Evolutionary conservation across 2,797 vertebrate species (phyloP).

Genomic region (Chrosomus eos): DNA sequence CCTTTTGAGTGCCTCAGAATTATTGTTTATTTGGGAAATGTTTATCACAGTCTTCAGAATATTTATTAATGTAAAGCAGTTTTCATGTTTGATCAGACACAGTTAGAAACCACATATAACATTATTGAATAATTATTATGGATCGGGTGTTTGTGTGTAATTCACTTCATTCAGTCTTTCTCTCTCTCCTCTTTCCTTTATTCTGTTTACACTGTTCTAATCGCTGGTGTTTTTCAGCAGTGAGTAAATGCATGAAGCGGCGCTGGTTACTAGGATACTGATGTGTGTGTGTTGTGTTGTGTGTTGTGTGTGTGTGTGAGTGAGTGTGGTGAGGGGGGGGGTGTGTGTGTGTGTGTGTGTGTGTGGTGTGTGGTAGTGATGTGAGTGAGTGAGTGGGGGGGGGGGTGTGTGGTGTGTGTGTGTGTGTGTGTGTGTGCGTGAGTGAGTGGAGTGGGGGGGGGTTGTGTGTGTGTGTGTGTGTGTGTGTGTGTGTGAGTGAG

Average conservation of each 20-base stretch:
- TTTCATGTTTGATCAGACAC: not conserved
- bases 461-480: no score
- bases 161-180: not conserved
- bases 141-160: not conserved
- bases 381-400: not conserved
- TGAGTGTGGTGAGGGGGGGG: not conserved
- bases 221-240: constrained; percentile 11
- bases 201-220: constrained; percentile 2
- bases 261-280: constrained; percentile 53
- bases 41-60: not conserved
- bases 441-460: not conserved
- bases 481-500: not conserved
- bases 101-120: not conserved
- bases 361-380: no score
- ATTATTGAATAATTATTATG: not conserved
- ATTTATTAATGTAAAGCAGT: not conserved
- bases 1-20: no score
- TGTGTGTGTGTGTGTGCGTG: not conserved
- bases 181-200: not conserved
- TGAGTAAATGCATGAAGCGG: constrained; percentile 36
- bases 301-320: not conserved
- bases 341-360: no score
- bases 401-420: no score
- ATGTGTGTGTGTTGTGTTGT: no score
- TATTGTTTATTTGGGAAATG: no score